Conservation (phyloP, 2,797 vertebrate species). For the Cyclopterus lumpus region DNA sequence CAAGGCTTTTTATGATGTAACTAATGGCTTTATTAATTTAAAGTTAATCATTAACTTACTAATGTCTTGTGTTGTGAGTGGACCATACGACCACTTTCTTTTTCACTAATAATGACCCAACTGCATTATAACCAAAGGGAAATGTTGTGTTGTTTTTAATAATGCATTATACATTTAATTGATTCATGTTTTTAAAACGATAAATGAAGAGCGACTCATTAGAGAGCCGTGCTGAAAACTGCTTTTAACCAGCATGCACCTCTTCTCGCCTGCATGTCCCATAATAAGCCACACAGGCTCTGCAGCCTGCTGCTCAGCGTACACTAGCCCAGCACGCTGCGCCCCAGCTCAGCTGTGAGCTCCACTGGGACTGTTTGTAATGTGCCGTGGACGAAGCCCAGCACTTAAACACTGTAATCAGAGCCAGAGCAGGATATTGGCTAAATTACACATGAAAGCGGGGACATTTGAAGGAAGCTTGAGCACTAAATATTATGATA, state of each 20-base stretch:
- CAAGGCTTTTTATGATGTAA: background rate
- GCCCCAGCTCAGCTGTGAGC: constrained; percentile 68
- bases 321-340: constrained; percentile 28
- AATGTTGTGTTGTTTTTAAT: background rate
- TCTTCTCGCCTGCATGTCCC: constrained; percentile 25
- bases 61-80: background rate
- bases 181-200: background rate
- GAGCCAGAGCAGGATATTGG: constrained; percentile 83
- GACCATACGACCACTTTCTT: background rate
- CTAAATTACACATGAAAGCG: constrained; percentile 84
- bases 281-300: constrained; percentile 8
- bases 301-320: constrained; percentile 32
- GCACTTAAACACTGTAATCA: constrained; percentile 80
- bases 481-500: constrained; percentile 83
- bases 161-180: background rate
- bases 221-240: background rate
- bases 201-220: background rate
- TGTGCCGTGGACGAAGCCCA: constrained; percentile 68
- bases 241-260: constrained; percentile 19
- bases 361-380: constrained; percentile 73
- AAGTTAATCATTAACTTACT: background rate
- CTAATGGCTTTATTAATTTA: background rate
- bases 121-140: background rate
- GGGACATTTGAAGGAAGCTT: constrained; percentile 79
- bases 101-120: background rate